Evolutionary conservation across 1,140 invertebrate species (phyloP).

Genomic region (Drosophila erecta): DNA sequence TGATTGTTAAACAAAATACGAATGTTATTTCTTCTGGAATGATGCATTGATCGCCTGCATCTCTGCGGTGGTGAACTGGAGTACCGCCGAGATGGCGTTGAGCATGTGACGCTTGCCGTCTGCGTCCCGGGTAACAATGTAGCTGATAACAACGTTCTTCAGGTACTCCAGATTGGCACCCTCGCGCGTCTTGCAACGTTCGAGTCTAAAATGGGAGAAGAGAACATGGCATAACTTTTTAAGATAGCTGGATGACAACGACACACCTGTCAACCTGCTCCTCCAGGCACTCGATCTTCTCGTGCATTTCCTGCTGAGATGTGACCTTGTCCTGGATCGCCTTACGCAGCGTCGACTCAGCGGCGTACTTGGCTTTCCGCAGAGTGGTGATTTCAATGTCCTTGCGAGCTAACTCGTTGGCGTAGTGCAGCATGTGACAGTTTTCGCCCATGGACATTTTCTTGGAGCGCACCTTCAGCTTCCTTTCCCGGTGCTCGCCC

Average conservation of each 20-base stretch:
- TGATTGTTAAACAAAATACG: slow-evolving; percentile 37
- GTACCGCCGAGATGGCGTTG: slow-evolving; percentile 94
- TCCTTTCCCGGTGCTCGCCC: slow-evolving; percentile 45
- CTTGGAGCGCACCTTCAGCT: slow-evolving; percentile 77
- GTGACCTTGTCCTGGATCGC: slow-evolving; percentile 86
- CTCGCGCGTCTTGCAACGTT: slow-evolving; percentile 91
- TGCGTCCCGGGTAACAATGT: slow-evolving; percentile 89
- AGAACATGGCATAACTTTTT: neutral
- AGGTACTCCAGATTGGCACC: slow-evolving; percentile 95
- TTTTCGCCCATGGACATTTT: slow-evolving; percentile 79
- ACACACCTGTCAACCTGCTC: slow-evolving; percentile 87
- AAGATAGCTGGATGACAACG: neutral
- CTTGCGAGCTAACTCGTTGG: slow-evolving; percentile 92
- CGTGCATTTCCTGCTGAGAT: slow-evolving; percentile 86
- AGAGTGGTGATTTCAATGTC: slow-evolving; percentile 92
- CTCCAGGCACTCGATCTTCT: slow-evolving; percentile 86
- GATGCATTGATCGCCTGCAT: slow-evolving; percentile 86
- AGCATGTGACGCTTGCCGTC: slow-evolving; percentile 92
- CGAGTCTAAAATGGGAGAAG: slow-evolving; percentile 86
- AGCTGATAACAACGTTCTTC: slow-evolving; percentile 95
- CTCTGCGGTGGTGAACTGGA: slow-evolving; percentile 91
- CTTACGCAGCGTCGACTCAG: slow-evolving; percentile 89
- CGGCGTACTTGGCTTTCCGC: slow-evolving; percentile 89
- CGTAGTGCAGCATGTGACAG: slow-evolving; percentile 92
- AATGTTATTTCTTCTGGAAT: slow-evolving; percentile 76